These are phyloP conservation scores for Zalophus californianus DNA, from an alignment of 2,797 vertebrate species.

Conservation along the genomic window DNA sequence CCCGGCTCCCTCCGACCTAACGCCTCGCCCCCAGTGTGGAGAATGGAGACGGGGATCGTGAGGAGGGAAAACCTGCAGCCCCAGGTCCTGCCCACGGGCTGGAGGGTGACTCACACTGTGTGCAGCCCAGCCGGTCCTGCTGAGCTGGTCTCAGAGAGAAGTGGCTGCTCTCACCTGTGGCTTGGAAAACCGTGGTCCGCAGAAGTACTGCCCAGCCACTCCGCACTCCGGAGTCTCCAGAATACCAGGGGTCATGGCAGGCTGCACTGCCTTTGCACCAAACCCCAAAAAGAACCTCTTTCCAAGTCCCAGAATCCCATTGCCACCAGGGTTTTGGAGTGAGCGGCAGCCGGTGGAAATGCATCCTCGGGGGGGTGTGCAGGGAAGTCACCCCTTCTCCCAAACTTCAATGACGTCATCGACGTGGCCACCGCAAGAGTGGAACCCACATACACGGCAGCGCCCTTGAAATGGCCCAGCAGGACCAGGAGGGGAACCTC, in stretches of 20 bases:
- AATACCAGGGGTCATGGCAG: not conserved
- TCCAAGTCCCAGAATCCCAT: not conserved
- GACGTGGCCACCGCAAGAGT: not conserved
- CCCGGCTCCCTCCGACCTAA: not conserved
- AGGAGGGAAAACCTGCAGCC: not conserved
- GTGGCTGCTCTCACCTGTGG: not conserved
- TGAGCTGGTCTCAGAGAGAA: not conserved
- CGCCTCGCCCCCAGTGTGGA: rapidly evolving
- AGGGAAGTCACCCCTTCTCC: not conserved
- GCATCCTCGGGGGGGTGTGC: not conserved
- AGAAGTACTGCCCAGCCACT: not conserved
- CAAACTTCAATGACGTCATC: not conserved
- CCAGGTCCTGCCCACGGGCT: not conserved
- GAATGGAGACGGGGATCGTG: not conserved
- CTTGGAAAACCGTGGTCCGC: not conserved
- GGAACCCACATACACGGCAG: not conserved
- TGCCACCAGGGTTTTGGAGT: not conserved
- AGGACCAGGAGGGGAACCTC: not conserved
- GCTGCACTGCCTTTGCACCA: not conserved
- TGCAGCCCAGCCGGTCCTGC: not conserved
- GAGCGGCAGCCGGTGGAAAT: not conserved
- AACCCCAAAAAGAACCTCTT: not conserved
- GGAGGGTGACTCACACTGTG: not conserved
- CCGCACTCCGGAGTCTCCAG: not conserved
- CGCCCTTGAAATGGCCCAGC: not conserved